Conservation (phyloP, 92 coral and sea anemone species). For the Micromussa lordhowensis region DNA sequence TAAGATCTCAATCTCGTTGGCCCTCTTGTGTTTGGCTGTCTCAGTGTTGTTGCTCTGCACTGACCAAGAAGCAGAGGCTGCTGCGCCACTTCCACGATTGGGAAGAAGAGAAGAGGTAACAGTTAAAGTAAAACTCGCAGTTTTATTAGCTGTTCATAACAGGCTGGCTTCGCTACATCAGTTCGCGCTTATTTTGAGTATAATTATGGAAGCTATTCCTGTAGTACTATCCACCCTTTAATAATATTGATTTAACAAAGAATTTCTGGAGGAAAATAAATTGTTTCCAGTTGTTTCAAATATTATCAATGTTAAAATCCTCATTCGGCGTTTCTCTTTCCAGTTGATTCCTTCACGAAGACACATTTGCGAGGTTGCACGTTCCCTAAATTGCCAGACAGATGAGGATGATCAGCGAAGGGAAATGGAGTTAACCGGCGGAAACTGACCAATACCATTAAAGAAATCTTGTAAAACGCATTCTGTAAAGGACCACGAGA, state of each 20-base stretch:
- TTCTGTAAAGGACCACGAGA: background rate
- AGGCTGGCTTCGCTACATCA: too few relatives aligned
- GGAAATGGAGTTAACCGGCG: background rate
- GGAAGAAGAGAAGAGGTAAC: background rate
- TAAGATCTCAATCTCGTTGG: background rate
- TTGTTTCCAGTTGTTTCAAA: too few relatives aligned
- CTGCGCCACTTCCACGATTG: background rate
- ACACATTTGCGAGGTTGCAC: conserved; percentile 6
- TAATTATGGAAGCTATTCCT: too few relatives aligned
- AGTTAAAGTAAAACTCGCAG: background rate
- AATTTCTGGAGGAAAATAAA: too few relatives aligned
- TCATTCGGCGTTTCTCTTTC: background rate
- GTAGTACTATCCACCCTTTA: too few relatives aligned
- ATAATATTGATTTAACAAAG: too few relatives aligned
- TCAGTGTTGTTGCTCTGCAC: background rate
- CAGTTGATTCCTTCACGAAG: conserved; percentile 1
- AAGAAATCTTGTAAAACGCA: background rate
- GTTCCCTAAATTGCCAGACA: background rate
- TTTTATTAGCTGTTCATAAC: background rate
- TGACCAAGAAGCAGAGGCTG: background rate
- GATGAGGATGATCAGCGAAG: background rate
- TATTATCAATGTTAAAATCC: too few relatives aligned
- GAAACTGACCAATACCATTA: background rate
- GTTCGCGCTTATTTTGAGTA: too few relatives aligned
- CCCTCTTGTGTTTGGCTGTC: background rate